These are phyloP conservation scores for Grallaria varia DNA, from an alignment of 2,113 vertebrate species.

Conservation along the genomic window DNA sequence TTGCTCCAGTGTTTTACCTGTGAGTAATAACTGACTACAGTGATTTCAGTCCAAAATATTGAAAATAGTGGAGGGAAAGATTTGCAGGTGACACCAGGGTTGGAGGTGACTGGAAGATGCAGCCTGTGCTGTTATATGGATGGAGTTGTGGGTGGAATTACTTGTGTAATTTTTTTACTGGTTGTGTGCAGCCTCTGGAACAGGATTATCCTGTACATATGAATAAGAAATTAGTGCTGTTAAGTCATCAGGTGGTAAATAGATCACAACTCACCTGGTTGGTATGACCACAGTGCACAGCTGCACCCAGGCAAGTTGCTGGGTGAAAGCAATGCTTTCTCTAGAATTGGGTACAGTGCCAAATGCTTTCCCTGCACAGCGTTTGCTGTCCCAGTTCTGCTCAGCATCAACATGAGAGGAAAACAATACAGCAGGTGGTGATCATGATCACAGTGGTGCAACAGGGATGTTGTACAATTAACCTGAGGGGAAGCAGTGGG, in stretches of 20 bases:
- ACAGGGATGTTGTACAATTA: background rate
- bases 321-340: background rate
- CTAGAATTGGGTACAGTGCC: background rate
- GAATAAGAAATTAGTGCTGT: background rate
- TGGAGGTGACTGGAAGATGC: background rate
- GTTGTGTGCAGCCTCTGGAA: background rate
- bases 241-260: background rate
- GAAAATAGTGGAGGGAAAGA: background rate
- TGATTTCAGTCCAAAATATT: background rate
- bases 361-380: background rate
- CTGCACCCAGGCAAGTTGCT: background rate
- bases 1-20: background rate
- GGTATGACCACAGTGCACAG: background rate
- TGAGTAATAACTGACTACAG: background rate
- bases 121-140: background rate
- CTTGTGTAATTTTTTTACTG: background rate
- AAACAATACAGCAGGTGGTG: background rate
- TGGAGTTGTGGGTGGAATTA: background rate
- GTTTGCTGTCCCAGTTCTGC: background rate
- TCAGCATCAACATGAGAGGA: background rate
- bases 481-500: too few species aligned
- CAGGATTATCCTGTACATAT: background rate
- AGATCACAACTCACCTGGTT: background rate
- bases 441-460: rapidly evolving
- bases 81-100: background rate